Base-by-base conservation (phyloP, 2,113 vertebrate genomes). In the Pholis gunnellus region DNA sequence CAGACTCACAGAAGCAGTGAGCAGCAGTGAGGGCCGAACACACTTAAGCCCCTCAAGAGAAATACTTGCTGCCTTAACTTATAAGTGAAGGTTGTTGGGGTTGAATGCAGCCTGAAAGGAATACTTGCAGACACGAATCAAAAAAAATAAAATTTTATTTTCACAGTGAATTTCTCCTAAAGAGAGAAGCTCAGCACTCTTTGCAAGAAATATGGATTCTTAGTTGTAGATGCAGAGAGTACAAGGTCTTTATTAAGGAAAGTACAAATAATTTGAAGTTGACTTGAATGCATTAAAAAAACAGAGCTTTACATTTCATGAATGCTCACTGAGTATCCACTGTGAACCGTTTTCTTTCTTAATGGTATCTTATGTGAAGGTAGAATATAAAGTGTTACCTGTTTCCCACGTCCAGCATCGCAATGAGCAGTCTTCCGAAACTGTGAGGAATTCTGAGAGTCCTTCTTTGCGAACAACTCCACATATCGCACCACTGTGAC, bases 351-450 rank as follows among this genome's bases (percentile, higher is more conserved):
- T 56, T 59, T 54, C 48, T 61, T 29, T 42, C 25, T 76, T 52
- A 13, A 64, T 9, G 1, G 1, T 14, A 22, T 44, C 15, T 46
- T 50, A n/a, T 8, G n/a, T 5, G 17, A 52, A 63, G 9, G 6
- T 18, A 40, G 4, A 52, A 13, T 74, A 15, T 22, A 18, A 9
- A 40, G 36, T 22, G 2, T 66, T 50, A 95, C 95, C 89, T 27
- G 2, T 61, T 15, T 72, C 56, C 78, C 52, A 82, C 10, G 29
- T 89, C 95, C 95, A 96, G 74, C 88, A 75, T 66, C 95, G 70
- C 60, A 96, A 48, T 0, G 95, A 94, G 44, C 85, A n/a, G 64
- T 96, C 95, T 42, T 93, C 84, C 46, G 95, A 95, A 13, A 96
- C 88, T 0, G 91, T 94, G 76, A 95, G 88, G 79, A 96, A 92